Base-by-base conservation (phyloP, 2,888 invertebrate species). In the Hoplodrina ambigua region DNA sequence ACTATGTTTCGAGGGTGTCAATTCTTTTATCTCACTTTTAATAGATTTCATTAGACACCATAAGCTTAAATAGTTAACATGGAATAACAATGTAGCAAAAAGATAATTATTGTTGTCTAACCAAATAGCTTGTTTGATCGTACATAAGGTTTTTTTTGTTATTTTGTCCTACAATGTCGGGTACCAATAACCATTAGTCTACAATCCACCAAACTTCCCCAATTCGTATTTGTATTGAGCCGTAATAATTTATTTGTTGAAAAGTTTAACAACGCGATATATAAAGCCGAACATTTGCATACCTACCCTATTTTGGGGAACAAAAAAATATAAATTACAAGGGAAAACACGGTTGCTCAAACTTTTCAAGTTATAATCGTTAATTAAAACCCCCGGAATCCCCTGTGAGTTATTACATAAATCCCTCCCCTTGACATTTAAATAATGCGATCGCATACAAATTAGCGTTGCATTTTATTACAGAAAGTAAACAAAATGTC, bases 351-450 rank as follows among this genome's bases (percentile, higher is more conserved):
- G 81, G 82, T 81, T 81, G 83, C 85, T 80, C 83, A 82, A 89
- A 88, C 83, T 88, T 90, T 87, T 81, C 75, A 80, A 89, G 83
- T 89, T 89, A 89, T 90, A 90, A 90, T 90, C 90, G 88, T 89
- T 91, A 90, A 90, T 91, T 91, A 90, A 91, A 89, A 82, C 86
- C 88, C 87, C 78, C 78, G 70, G 80, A 84, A 86, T 88, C 87
- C 86, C 89, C 70, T 68, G 85, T 90, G 88, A 91, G 83, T 87
- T 91, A 91, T 91, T 75, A 82, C 86, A 77, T 80, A 82, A 86
- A 83, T 79, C 84, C 85, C 85, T 85, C 87, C 84, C 83, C 82
- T 70, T 72, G 81, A 82, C 85, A 81, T 86, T 80, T 78, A 78
- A 82, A 84, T 85, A 86, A 86, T 85, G 82, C 66, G 80, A 85